Evolutionary conservation across 1,140 invertebrate species (phyloP), one percentile per base, ranked within the genome.

Genomic region (Drosophila melanogaster): DNA sequence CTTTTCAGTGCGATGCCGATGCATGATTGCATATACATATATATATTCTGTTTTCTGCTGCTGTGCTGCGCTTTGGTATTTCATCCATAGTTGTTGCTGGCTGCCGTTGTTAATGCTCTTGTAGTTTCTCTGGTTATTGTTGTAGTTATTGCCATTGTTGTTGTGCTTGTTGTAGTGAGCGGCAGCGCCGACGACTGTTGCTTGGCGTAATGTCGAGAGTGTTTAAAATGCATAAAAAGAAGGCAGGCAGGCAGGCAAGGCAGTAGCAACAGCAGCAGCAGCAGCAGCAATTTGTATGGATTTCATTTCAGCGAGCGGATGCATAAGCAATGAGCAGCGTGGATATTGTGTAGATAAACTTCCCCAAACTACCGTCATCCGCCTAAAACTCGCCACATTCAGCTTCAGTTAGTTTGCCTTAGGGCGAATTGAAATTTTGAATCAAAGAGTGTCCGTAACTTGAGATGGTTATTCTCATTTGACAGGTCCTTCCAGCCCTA

Each of bases 271-370:
- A 41, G 11, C 53, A 26, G 6, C 26, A 49, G 1, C 46, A 61
- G 3, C 46, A 26, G 33, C 62, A 62, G 64, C 64, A 65, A 50
- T 67, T 67, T 65, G 64, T 65, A 67, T 67, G 64, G 64, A 65
- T 66, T 66, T 66, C 64, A 66, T 66, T 67, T 67, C 43, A 67
- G 64, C 60, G 44, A 67, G 30, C 60, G 64, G 64, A 67, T 67
- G 64, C 64, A 67, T 67, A 67, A 65, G 64, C 64, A 67, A 67
- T 53, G 64, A 67, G 64, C 56, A 61, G 41, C 56, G 15, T 67
- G 64, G 64, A 66, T 67, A 67, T 67, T 66, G 64, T 67, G 64
- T 51, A 50, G 37, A 50, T 65, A 65, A 62, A 62, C 59, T 41
- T 62, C 37, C 37, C 35, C 10, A 62, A 62, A 33, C 59, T 59